These are phyloP conservation scores for Sebastes matsubarae DNA, from an alignment of 2,797 vertebrate genomes.

Conservation along the genomic window DNA sequence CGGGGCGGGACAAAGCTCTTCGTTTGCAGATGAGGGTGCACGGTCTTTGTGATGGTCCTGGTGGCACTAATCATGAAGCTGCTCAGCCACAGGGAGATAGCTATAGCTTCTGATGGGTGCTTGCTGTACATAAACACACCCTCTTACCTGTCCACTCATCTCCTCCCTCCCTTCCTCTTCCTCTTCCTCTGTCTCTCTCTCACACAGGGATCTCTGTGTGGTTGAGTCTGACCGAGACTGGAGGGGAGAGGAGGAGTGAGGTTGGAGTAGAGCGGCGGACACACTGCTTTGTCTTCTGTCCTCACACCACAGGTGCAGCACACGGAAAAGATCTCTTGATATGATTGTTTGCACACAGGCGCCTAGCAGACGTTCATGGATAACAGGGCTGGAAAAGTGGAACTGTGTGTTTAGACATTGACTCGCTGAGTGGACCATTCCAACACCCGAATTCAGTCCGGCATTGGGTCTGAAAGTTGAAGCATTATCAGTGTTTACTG, in stretches of 20 bases:
- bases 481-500: neutral
- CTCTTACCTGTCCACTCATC: no score
- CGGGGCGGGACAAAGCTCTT: no score
- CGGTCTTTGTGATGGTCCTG: no score
- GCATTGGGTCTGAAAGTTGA: neutral
- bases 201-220: no score
- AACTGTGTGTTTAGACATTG: neutral
- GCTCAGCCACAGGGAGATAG: no score
- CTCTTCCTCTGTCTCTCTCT: no score
- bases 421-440: neutral
- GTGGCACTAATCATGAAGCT: no score
- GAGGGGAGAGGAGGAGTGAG: neutral
- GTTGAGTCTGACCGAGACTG: no score
- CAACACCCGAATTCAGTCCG: neutral
- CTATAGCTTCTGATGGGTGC: no score
- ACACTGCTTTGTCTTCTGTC: conserved; percentile 18
- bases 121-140: no score
- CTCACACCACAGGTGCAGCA: conserved; percentile 3
- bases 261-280: neutral
- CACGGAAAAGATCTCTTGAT: conserved; percentile 7
- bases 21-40: no score
- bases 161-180: no score
- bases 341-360: conserved; percentile 2
- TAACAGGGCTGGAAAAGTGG: neutral
- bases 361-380: neutral